Conservation (phyloP, 2,888 invertebrate species). For the Acanthosepion pharaonis region DNA sequence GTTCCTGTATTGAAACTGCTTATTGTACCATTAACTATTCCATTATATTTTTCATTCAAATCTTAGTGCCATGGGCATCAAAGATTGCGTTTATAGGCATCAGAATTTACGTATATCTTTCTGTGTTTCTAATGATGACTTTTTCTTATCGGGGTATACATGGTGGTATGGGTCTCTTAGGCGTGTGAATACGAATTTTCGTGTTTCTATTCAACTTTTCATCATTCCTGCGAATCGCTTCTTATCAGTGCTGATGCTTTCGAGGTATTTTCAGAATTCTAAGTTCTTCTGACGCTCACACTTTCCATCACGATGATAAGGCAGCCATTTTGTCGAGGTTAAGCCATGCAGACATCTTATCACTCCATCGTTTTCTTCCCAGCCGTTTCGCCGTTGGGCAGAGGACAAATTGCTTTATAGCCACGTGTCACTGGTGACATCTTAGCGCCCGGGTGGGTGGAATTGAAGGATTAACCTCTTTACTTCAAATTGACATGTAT, state of each 20-base stretch:
- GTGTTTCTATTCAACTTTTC: too few relatives aligned
- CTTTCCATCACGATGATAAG: not conserved
- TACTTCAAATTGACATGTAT: slow-evolving; percentile 20
- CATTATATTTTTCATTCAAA: too few relatives aligned
- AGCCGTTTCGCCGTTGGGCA: not conserved
- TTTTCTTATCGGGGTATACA: too few relatives aligned
- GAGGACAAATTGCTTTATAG: slow-evolving; percentile 33
- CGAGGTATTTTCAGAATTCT: not conserved
- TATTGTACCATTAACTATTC: too few relatives aligned
- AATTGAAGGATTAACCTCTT: not conserved
- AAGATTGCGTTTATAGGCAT: too few relatives aligned
- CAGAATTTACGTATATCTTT: too few relatives aligned
- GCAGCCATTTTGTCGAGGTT: not conserved
- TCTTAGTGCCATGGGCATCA: too few relatives aligned
- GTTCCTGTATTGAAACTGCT: too few relatives aligned
- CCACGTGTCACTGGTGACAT: not conserved
- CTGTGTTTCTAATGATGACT: too few relatives aligned
- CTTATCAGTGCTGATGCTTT: not conserved
- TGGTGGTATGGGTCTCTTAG: too few relatives aligned
- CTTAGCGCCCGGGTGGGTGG: not conserved
- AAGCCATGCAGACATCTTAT: not conserved
- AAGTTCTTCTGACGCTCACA: not conserved
- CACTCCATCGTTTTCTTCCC: not conserved
- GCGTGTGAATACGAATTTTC: too few relatives aligned
- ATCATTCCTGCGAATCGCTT: too few relatives aligned